Conservation (phyloP, 2,888 invertebrate species). For the Agrotis puta region DNA sequence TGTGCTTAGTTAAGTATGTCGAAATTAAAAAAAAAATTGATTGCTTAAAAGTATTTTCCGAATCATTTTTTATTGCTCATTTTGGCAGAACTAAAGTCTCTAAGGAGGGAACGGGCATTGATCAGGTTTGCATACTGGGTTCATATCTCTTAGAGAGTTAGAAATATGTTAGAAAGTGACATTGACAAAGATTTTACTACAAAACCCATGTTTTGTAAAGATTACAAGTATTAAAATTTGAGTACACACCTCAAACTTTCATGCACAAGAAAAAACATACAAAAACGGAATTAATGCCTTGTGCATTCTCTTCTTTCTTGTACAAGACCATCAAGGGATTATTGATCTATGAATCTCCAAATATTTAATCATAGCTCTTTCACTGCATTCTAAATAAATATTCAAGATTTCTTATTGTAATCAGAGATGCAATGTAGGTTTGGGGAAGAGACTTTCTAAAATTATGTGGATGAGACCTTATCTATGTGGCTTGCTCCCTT, state of each 20-base stretch:
- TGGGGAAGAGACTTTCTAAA: conserved; percentile 11
- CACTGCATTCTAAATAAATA: background rate
- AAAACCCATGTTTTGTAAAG: background rate
- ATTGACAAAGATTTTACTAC: background rate
- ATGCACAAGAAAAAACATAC: background rate
- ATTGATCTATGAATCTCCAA: background rate
- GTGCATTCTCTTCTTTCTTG: background rate
- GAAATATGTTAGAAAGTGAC: background rate
- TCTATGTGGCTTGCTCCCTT: conserved; percentile 18
- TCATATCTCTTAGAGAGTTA: background rate
- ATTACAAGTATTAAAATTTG: background rate
- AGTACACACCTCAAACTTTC: background rate
- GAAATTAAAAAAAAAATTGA: no score
- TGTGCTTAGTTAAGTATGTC: no score
- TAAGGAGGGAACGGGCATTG: no score
- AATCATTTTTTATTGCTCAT: no score
- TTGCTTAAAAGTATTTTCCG: no score
- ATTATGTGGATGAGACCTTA: conserved; percentile 15
- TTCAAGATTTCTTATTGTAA: conserved; percentile 12
- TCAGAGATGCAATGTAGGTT: conserved; percentile 3
- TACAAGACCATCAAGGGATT: background rate
- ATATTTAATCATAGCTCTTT: background rate
- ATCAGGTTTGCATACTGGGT: background rate
- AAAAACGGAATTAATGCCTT: background rate
- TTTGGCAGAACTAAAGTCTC: no score